Percentiles rank a stretch among this genome's conserved stretches.
Evolutionary conservation across 1,140 invertebrate genomes (phyloP).

Genomic region (Sesamia nonagrioides): DNA sequence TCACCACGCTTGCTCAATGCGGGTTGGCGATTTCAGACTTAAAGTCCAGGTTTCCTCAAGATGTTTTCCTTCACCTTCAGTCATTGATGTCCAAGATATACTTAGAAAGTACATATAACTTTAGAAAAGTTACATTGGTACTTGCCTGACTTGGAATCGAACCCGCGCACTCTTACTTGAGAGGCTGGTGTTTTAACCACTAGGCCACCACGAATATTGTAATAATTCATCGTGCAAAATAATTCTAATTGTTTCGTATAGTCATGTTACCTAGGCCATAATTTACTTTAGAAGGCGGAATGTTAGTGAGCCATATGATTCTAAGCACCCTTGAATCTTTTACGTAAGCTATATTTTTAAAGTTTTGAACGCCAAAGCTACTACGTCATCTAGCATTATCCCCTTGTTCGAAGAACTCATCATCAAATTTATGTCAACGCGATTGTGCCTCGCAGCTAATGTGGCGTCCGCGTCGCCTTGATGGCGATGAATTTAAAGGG

Average conservation of each 20-base stretch:
- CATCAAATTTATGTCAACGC: conserved; percentile 5
- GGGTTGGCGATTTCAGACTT: too few relatives aligned
- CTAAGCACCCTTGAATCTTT: background rate
- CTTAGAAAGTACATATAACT: too few relatives aligned
- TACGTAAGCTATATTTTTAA: background rate
- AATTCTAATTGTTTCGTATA: background rate
- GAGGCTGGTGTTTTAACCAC: too few relatives aligned
- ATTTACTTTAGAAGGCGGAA: too few relatives aligned
- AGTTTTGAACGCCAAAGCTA: background rate
- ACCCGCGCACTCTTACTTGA: too few relatives aligned
- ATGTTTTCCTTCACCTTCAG: too few relatives aligned
- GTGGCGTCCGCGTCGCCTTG: background rate
- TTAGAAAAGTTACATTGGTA: too few relatives aligned
- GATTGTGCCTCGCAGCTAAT: conserved; percentile 9
- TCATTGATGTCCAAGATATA: too few relatives aligned
- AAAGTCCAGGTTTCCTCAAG: too few relatives aligned
- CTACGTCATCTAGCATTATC: background rate
- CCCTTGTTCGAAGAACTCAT: background rate
- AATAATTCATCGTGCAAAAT: background rate
- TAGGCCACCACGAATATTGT: too few relatives aligned
- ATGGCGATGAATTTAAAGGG: background rate
- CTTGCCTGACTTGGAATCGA: too few relatives aligned
- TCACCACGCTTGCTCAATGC: too few relatives aligned
- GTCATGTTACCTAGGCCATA: background rate
- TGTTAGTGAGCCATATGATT: background rate